phyloP scores from a whole-genome alignment of 2,888 invertebrate genomes.

The Parnassius smintheus region DNA sequence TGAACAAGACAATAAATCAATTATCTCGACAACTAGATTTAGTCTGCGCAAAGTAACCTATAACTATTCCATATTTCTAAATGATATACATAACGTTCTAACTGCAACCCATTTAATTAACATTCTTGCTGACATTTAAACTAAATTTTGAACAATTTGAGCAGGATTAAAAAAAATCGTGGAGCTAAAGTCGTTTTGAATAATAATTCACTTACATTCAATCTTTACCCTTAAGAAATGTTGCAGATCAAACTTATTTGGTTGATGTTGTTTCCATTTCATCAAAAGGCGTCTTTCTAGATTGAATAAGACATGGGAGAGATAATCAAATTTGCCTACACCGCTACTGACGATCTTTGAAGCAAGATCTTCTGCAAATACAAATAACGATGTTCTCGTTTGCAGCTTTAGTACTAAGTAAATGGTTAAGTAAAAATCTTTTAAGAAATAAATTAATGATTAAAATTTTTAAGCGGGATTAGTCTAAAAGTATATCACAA shows the following conservation, averaged over 20 bases:
- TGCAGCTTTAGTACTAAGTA: neutral
- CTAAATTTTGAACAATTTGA: neutral
- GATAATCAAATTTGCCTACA: slow-evolving; percentile 21
- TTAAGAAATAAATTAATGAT: neutral
- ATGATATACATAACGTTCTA: no score
- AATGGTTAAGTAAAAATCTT: neutral
- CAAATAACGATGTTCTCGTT: neutral
- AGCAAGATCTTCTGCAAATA: slow-evolving; percentile 10
- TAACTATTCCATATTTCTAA: no score
- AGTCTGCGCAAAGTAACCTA: no score
- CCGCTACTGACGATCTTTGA: slow-evolving; percentile 9
- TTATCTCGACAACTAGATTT: no score
- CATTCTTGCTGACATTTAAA: no score
- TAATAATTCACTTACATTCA: neutral
- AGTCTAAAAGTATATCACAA: no score
- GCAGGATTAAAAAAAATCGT: neutral
- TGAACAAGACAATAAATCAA: no score
- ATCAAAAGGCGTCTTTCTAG: slow-evolving; percentile 13
- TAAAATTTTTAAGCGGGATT: no score
- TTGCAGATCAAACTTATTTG: slow-evolving; percentile 20
- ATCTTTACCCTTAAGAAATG: neutral
- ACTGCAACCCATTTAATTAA: no score
- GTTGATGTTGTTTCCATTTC: slow-evolving; percentile 17
- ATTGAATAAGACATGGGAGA: slow-evolving; percentile 15
- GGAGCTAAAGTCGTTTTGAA: neutral